Evolutionary conservation across 2,888 invertebrate species (phyloP), one percentile per base, ranked within the genome.

Genomic region (Lamellibrachia columna): DNA sequence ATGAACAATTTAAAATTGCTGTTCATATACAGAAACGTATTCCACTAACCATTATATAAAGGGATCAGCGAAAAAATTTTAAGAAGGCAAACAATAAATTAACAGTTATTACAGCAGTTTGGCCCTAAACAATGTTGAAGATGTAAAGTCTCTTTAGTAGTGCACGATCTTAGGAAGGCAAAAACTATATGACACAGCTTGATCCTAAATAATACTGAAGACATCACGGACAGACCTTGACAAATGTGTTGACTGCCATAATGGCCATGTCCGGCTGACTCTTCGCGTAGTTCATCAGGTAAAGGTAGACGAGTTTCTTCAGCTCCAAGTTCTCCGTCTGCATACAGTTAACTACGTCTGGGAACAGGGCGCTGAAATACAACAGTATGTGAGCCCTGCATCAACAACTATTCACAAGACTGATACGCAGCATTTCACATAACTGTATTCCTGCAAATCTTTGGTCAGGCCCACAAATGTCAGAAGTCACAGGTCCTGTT

Each of bases 221-320:
- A 15, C 11, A 4, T 15, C 15, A 60, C 22, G 6, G 11, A 3
- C 22, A 91, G 97, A 99, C 99, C 98, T 99, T 99, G 94, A 99
- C 99, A 97, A 99, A 99, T 8, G 99, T 99, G 97, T 99, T 99
- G 93, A 99, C 99, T 15, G 99, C 99, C 99, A 99, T 99, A 94
- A 99, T 99, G 93, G 99, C 99, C 98, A 99, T 99, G 96, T 99
- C 99, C 0, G 99, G 99, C 97, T 99, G 99, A 92, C 99, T 99
- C 97, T 99, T 99, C 92, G 99, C 99, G 97, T 99, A 99, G 97
- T 99, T 99, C 99, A 99, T 99, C 95, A 99, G 97, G 96, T 99
- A 99, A 92, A 99, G 97, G 96, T 99, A 99, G 1, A 99, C 99
- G 92, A 99, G 97, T 96, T 99, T 99, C 97, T 99, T 99, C 95